A percentile compares a stretch with the other conserved stretches of the same genome.
Evolutionary conservation across 2,888 invertebrate genomes (phyloP).

Genomic region (Rambutsinella grinnellia): DNA sequence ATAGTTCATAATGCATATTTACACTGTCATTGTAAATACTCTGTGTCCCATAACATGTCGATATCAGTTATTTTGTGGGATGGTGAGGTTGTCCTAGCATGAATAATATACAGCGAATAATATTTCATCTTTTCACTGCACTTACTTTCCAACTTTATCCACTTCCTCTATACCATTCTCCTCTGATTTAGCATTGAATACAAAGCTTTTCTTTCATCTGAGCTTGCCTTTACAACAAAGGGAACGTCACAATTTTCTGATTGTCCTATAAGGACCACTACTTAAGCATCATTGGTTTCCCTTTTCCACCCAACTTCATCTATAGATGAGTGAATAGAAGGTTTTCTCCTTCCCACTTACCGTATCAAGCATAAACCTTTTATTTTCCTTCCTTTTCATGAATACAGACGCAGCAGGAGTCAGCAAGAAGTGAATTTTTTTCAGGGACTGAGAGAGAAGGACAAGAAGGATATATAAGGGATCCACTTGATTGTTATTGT

Average conservation of each 20-base stretch:
- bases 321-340: background rate
- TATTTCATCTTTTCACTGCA: no score
- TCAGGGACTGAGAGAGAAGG: background rate
- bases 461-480: background rate
- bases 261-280: constrained; percentile 36
- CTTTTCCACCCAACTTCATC: background rate
- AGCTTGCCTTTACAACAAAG: background rate
- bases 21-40: no score
- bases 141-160: no score
- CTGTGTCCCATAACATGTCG: no score
- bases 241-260: constrained; percentile 21
- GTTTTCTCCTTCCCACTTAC: background rate
- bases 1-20: no score
- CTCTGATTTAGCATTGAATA: no score
- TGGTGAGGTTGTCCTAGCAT: no score
- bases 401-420: constrained; percentile 7
- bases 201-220: no score
- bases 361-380: background rate
- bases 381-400: background rate
- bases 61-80: no score
- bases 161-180: no score
- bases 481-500: constrained; percentile 17
- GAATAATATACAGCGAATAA: no score
- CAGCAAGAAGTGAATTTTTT: no score
- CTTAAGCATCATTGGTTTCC: constrained; percentile 32